Conservation (phyloP, 2,888 invertebrate genomes). For the Rhodophaea formosa region DNA sequence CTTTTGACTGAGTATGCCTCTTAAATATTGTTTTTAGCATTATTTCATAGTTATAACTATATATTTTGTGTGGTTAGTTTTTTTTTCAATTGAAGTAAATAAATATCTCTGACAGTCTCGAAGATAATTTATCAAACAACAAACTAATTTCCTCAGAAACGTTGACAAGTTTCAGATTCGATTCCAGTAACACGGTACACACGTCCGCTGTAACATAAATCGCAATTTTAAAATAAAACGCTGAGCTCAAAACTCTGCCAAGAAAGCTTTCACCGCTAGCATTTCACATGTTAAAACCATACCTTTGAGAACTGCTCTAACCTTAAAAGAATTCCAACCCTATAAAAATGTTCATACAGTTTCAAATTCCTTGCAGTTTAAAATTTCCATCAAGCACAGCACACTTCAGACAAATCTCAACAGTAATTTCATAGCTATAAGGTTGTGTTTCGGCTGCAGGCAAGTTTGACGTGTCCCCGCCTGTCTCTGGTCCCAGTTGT, state of each 20-base stretch:
- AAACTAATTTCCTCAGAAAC: not conserved
- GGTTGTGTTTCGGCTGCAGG: not conserved
- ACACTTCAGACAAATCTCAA: not conserved
- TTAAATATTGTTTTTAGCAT: too few species aligned
- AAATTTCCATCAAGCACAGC: not conserved
- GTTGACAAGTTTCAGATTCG: slow-evolving; percentile 8
- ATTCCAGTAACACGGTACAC: slow-evolving; percentile 35
- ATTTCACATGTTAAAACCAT: slow-evolving; percentile 70
- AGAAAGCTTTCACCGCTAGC: slow-evolving; percentile 72
- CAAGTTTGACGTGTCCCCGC: slow-evolving; percentile 24
- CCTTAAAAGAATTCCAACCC: slow-evolving; percentile 39
- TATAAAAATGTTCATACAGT: slow-evolving; percentile 22
- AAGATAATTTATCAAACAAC: not conserved
- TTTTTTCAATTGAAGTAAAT: too few species aligned
- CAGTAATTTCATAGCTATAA: not conserved
- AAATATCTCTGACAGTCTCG: too few species aligned
- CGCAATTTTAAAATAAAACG: slow-evolving; percentile 70
- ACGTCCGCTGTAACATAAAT: slow-evolving; percentile 55
- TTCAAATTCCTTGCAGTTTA: not conserved
- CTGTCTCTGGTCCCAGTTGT: slow-evolving; percentile 49
- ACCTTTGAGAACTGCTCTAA: slow-evolving; percentile 52
- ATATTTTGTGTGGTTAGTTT: too few species aligned
- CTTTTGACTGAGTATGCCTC: too few species aligned
- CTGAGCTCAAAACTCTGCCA: slow-evolving; percentile 64
- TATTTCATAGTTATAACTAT: too few species aligned